Evolutionary conservation across 2,888 invertebrate genomes (phyloP), one percentile per base, ranked within the genome.

Genomic region (Lithophane socia): DNA sequence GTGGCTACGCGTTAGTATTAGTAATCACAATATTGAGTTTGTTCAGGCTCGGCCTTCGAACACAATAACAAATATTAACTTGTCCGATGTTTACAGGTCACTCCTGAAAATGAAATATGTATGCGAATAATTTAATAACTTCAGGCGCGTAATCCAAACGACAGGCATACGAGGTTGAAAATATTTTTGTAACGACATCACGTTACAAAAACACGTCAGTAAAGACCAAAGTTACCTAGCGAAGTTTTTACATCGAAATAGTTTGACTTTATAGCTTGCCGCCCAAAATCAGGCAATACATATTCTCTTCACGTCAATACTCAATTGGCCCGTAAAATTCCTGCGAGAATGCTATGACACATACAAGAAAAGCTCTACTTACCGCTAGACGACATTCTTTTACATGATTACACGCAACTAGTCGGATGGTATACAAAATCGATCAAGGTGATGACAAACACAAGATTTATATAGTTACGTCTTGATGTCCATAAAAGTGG

Each of bases 401-500:
- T 54, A 74, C 65, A 71, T 75, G 75, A 88, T 89, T 86, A 83
- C 66, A 73, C 64, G 76, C 68, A 77, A 70, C 84, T 66, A 69
- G 74, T 86, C 74, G 77, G 75, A 80, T 80, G 74, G 73, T 78
- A 52, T 52, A 76, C 78, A 75, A 80, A 87, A 84, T 87, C 86
- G 78, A 88, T 87, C 71, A 77, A 79, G 75, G 49, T 77, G 76
- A 86, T 89, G 89, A 87, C 88, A 87, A 87, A 79, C 86, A 56
- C 60, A 56, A 83, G 77, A 78, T 75, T 75, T 82, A 83, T 83
- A 75, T 77, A 80, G 83, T 83, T 79, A 80, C 73, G 79, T 85
- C 83, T 81, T 87, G 86, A 87, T 87, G 87, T 80, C 91, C 88
- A 91, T 92, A 92, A 91, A 91, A 87, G 89, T 85, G 84, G 81